Evolutionary conservation across 2,888 invertebrate genomes (phyloP), one percentile per base, ranked within the genome.

Genomic region (Cryptocephalus moraei): DNA sequence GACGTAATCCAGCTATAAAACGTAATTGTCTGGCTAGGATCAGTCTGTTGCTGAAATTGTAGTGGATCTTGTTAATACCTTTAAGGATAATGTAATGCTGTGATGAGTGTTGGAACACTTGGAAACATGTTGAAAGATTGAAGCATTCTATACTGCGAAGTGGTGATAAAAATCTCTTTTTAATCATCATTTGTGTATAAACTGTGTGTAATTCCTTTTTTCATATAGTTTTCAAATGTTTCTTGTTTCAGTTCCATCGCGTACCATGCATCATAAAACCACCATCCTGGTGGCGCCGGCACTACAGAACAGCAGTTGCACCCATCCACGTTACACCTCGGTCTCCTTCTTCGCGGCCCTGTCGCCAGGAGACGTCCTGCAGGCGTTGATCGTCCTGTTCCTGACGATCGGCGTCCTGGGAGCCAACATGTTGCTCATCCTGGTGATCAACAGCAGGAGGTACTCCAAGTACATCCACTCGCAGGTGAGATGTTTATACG

Each of bases 401-500:
- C 73, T 90, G 51, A 86, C 89, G 36, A 75, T 85, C 66, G 86
- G 86, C 36, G 87, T 90, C 53, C 80, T 90, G 39, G 80, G 82
- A 33, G 86, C 89, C 39, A 91, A 91, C 66, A 75, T 86, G 42
- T 74, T 89, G 50, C 79, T 90, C 32, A 88, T 90, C 56, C 80
- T 87, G 59, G 89, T 90, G 43, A 80, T 91, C 62, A 91, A 90
- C 70, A 89, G 86, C 69, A 77, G 87, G 44, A 77, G 86, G 52
- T 89, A 88, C 68, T 81, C 86, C 62, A 86, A 87, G 64, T 89
- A 88, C 65, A 89, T 91, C 60, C 89, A 89, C 66, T 86, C 88
- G 60, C 90, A 90, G 85, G 90, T 89, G 69, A 70, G 60, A 39
- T 39, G 14, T 36, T 57, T 61, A 54, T 53, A 43, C 6, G 2